These are phyloP conservation scores for Arenaria interpres DNA, from an alignment of 2,113 vertebrate genomes.

Conservation along the genomic window DNA sequence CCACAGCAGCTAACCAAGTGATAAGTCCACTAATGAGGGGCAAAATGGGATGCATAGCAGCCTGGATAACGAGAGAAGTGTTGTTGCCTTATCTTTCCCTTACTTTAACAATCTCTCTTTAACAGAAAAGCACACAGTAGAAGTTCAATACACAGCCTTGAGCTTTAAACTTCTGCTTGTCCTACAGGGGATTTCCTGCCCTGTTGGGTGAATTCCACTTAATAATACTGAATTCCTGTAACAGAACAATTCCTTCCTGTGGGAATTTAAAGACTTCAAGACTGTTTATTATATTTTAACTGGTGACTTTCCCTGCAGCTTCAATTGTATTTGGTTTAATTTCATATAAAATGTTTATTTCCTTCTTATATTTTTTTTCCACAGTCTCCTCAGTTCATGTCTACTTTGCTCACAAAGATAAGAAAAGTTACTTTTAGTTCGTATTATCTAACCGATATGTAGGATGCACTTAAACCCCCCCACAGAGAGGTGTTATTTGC, in stretches of 20 bases:
- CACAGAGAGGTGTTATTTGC: constrained; percentile 70
- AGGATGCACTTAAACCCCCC: constrained; percentile 62
- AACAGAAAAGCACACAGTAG: constrained; percentile 4
- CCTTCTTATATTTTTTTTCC: constrained; percentile 22
- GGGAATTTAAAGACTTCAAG: constrained; percentile 54
- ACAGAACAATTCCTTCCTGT: constrained; percentile 59
- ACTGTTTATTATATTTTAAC: constrained; percentile 63
- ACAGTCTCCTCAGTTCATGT: neutral
- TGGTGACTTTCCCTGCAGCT: constrained; percentile 45
- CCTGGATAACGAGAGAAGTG: neutral
- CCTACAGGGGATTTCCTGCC: constrained; percentile 67
- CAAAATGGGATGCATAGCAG: neutral
- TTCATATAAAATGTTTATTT: constrained; percentile 51
- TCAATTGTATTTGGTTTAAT: constrained; percentile 41
- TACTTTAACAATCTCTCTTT: constrained; percentile 19
- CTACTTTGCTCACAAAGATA: constrained; percentile 14
- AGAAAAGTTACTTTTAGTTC: constrained; percentile 46
- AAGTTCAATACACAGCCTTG: constrained; percentile 38
- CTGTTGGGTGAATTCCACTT: constrained; percentile 62
- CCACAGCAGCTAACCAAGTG: neutral
- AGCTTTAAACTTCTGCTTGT: constrained; percentile 66
- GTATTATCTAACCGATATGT: constrained; percentile 30
- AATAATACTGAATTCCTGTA: constrained; percentile 59
- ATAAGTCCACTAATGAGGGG: constrained; percentile 11
- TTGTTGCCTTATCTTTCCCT: neutral